These are phyloP conservation scores for Lagria hirta DNA, from an alignment of 2,888 invertebrate genomes.

Conservation along the genomic window DNA sequence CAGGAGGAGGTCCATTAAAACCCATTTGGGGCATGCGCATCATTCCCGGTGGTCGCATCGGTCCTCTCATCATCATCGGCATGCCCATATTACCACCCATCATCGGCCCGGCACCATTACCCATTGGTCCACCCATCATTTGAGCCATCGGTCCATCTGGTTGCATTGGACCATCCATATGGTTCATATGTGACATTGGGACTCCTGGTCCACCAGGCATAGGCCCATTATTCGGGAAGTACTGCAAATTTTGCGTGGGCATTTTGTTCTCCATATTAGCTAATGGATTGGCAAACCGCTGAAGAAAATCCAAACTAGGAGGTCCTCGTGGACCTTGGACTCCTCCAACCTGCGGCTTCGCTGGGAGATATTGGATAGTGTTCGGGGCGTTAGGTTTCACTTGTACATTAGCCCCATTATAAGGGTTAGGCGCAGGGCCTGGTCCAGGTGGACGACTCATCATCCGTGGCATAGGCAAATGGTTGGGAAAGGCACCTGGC, in stretches of 20 bases:
- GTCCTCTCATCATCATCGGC: slow-evolving; percentile 53
- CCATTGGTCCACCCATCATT: slow-evolving; percentile 41
- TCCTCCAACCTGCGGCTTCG: slow-evolving; percentile 83
- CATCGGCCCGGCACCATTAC: slow-evolving; percentile 52
- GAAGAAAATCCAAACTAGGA: slow-evolving; percentile 86
- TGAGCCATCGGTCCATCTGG: slow-evolving; percentile 54
- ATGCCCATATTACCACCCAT: slow-evolving; percentile 53
- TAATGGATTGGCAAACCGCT: slow-evolving; percentile 84
- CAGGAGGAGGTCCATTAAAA: slow-evolving; percentile 47
- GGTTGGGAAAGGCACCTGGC: slow-evolving; percentile 59
- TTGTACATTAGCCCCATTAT: slow-evolving; percentile 81
- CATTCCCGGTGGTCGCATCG: slow-evolving; percentile 53
- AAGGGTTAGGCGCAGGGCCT: slow-evolving; percentile 64
- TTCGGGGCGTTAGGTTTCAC: slow-evolving; percentile 97
- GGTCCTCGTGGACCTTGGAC: slow-evolving; percentile 79
- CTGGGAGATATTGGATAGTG: slow-evolving; percentile 96
- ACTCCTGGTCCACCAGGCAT: slow-evolving; percentile 53
- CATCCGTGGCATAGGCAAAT: slow-evolving; percentile 59
- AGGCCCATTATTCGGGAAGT: slow-evolving; percentile 65
- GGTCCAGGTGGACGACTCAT: slow-evolving; percentile 67
- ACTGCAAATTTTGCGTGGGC: slow-evolving; percentile 69
- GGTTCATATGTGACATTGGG: slow-evolving; percentile 54
- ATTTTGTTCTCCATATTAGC: slow-evolving; percentile 70
- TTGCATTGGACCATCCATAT: slow-evolving; percentile 52
- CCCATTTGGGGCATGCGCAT: slow-evolving; percentile 51